Evolutionary conservation across 1,140 invertebrate genomes (phyloP), one percentile per base, ranked within the genome.

Genomic region (Drosophila dunni): DNA sequence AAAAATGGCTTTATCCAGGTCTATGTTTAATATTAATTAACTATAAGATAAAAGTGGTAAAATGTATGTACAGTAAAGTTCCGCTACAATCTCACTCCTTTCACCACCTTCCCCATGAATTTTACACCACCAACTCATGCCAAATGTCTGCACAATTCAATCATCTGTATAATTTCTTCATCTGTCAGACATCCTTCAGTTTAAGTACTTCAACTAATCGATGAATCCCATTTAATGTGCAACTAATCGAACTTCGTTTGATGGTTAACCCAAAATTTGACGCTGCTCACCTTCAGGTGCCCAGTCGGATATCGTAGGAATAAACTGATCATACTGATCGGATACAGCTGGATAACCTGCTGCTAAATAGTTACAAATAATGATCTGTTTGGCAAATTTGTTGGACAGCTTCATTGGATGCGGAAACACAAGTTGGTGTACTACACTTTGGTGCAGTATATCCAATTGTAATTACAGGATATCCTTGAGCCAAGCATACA

Each of bases 301-400:
- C 20, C 64, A 29, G 56, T 38, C 11, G 63, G 64, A 15, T 29
- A 33, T 54, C n/a, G 24, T 0, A 2, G 24, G 24, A 29, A 29
- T 29, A 40, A 40, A 29, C 9, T 34, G 15, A 11, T 40, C 10
- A 5, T 17, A 24, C n/a, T 10, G 11, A 11, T 57, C 15, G 11
- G 9, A 5, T 38, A 24, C 10, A 53, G 7, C 34, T 63, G 10
- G 61, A 67, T 15, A 34, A 72, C 82, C 83, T 74, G 83, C 83
- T 86, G 82, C 61, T 79, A 82, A 82, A 85, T 79, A 72, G 82
- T 65, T 66, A 72, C 71, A 79, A 82, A 86, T 86, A 88, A 86
- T 86, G 79, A 86, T 86, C 83, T 86, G 57, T 86, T 86, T 86
- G 83, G 83, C 81, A 85, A 85, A 85, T 78, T 29, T 78, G 51